Base-by-base conservation (phyloP, 2,113 vertebrate species). In the Synodontis membranacea region DNA sequence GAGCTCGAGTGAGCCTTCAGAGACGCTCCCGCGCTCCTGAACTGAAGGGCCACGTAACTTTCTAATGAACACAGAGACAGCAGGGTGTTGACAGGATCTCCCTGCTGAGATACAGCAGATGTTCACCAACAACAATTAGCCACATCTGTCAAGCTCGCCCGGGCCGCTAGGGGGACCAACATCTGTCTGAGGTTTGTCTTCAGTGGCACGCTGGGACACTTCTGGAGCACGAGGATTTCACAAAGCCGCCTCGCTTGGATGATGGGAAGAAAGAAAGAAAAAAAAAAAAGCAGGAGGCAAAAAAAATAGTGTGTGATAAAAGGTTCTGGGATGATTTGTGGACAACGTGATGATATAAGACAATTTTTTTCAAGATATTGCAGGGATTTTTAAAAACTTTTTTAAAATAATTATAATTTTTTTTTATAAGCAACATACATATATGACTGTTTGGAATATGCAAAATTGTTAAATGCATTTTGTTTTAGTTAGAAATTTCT, bases 121-220 rank as follows among this genome's bases (percentile, higher is more conserved):
- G n/a, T 52, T 80, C 76, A 82, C 37, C 17, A 4, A 87, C 48
- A 82, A 85, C 88, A 89, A 87, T 89, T 92, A 92, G 92, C 90
- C 87, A 86, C 88, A 92, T 91, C 89, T 92, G 84, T 88, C 90
- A 91, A 82, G 58, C 80, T 75, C 62, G 39, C 72, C 28, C 8
- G n/a, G 86, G 84, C 90, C 89, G 31, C 86, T 58, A 88, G 89
- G 89, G 89, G 66, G 86, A 80, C 75, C 28, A 83, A 86, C 90
- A 90, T 86, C 89, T 91, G 89, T 64, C 68, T 23, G 58, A 80
- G 52, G 54, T 68, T 76, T 82, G 81, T 91, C 78, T 79, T 83
- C 72, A 52, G 19, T 10, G 76, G 88, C 82, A 86, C 25, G 19
- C 2, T 19, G 86, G 74, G 87, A 87, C 72, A 81, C 72, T 86